phyloP scores from a whole-genome alignment of 2,797 vertebrate species.

The Schizopygopsis pylzovi region DNA sequence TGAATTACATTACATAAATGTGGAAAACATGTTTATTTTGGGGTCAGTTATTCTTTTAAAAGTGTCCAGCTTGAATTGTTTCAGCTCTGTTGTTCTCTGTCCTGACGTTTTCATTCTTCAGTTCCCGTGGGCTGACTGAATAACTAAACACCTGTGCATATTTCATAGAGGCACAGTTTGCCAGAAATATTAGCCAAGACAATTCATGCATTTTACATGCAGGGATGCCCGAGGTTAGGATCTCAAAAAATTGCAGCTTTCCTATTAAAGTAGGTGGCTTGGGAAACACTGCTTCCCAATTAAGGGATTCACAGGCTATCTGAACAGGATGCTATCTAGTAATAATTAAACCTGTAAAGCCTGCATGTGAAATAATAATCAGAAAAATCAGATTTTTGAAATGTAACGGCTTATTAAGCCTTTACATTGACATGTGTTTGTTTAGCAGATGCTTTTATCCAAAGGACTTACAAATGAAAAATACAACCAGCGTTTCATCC shows the following conservation, averaged over 20 bases:
- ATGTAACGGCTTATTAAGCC: too few species aligned
- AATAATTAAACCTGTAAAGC: conserved; percentile 28
- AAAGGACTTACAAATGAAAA: too few species aligned
- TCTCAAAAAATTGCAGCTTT: conserved; percentile 20
- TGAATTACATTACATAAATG: not conserved
- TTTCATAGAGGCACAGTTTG: conserved; percentile 47
- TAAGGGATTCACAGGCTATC: conserved; percentile 47
- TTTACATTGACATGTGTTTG: too few species aligned
- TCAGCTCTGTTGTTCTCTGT: conserved; percentile 3
- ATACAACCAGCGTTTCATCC: too few species aligned
- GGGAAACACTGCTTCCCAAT: conserved; percentile 47
- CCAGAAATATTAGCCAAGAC: conserved; percentile 43
- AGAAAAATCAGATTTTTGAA: too few species aligned
- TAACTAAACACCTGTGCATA: conserved; percentile 49
- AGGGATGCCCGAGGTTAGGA: not conserved
- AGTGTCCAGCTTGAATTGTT: not conserved
- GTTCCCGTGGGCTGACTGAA: not conserved
- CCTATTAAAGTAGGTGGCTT: conserved; percentile 19
- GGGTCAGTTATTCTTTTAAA: not conserved
- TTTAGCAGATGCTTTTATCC: too few species aligned
- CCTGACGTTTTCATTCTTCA: not conserved
- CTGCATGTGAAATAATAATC: not conserved
- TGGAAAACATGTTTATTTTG: not conserved
- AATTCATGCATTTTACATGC: conserved; percentile 46
- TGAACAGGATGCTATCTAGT: conserved; percentile 40